Evolutionary conservation across 2,888 invertebrate species (phyloP), one percentile per base, ranked within the genome.

Genomic region (Platycheirus albimanus): DNA sequence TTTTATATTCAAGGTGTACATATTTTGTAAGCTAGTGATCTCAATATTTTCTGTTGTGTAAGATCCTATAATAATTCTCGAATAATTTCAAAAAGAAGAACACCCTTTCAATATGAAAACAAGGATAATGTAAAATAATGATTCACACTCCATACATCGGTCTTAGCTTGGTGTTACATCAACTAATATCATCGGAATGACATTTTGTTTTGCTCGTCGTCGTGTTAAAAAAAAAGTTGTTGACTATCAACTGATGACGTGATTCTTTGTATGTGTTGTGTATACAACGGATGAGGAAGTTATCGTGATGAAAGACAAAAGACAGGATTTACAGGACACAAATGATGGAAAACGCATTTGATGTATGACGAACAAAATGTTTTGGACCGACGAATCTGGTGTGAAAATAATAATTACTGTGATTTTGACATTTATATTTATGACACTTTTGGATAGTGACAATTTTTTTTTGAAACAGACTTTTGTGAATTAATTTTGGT

Each of bases 181-280:
- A 49, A 20, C 52, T 45, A 20, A 74, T 19, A 24, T 28, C 67
- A 45, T 66, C 49, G 11, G 61, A 41, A 13, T 67, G 33, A 52
- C 52, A 61, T 67, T 72, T 52, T 72, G 47, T 66, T 66, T 17
- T 33, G 20, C 30, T 24, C 11, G 7, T 17, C 0, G 8, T 51
- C 24, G 8, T 20, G 20, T 54, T 19, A 36, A 36, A n/a, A 41
- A 41, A 41, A 13, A 47, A 43, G 28, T 52, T 54, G 58, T 66
- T 66, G 54, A 38, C 54, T 64, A 66, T 75, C 74, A 67, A 75
- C 74, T 15, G 58, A 58, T 79, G 54, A 69, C n/a, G n/a, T n/a
- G n/a, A n/a, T n/a, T n/a, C n/a, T n/a, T n/a, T n/a, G n/a, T n/a
- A n/a, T n/a, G n/a, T n/a, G n/a, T n/a, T 47, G 74, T 69, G 69